Percentiles rank a stretch among this genome's conserved stretches.
Conservation (phyloP, 1,140 invertebrate species). For the Tachypleus tridentatus region DNA sequence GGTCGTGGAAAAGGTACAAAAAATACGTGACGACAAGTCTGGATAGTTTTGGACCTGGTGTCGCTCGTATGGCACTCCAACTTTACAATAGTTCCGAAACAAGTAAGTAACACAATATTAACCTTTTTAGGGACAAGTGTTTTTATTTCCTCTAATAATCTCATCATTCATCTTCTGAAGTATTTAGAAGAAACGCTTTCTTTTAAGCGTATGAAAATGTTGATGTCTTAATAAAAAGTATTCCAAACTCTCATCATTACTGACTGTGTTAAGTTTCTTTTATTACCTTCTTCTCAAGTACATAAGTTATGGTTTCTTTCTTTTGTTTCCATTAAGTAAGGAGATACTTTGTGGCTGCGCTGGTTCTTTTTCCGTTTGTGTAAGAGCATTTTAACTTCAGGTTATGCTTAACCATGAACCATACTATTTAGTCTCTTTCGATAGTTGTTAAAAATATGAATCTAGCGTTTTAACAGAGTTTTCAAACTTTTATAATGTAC, state of each 20-base stretch:
- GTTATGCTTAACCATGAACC: too few species aligned
- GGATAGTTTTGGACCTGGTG: conserved; percentile 18
- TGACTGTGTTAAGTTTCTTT: neutral
- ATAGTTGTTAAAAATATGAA: too few species aligned
- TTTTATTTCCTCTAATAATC: neutral
- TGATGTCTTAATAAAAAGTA: neutral
- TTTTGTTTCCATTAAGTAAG: too few species aligned
- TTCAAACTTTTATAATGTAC: too few species aligned
- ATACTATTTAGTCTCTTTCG: too few species aligned
- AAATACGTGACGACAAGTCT: conserved; percentile 24
- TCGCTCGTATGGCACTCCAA: conserved; percentile 13
- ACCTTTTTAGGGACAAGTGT: neutral
- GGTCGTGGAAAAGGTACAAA: conserved; percentile 21
- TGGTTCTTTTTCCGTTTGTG: too few species aligned
- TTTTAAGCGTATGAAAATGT: neutral
- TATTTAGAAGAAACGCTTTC: neutral
- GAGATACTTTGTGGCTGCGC: too few species aligned
- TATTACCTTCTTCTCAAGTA: too few species aligned
- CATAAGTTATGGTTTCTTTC: too few species aligned
- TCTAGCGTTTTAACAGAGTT: too few species aligned
- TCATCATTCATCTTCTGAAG: neutral
- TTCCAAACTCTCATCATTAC: neutral
- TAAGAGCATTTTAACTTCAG: too few species aligned
- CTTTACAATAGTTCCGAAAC: conserved; percentile 15
- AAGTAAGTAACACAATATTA: neutral